Evolutionary conservation across 2,113 vertebrate genomes (phyloP).

Genomic region (Macroglossus sobrinus): DNA sequence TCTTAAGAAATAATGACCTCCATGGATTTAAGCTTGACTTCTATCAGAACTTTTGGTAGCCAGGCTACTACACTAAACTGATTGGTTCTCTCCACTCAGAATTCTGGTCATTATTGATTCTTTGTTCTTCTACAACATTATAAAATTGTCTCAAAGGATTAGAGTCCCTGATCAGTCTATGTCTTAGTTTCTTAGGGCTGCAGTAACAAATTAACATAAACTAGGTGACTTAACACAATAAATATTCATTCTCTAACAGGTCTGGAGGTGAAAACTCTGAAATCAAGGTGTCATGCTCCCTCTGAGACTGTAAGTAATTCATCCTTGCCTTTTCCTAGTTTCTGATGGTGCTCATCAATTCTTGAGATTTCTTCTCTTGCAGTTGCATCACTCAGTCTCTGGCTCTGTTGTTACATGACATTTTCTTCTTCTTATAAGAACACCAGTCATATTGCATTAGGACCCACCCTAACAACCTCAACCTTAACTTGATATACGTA

Average conservation of each 20-base stretch:
- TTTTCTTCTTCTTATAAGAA: background rate
- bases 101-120: background rate
- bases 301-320: accelerated
- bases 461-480: background rate
- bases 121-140: background rate
- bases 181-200: background rate
- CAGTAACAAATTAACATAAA: background rate
- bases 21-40: background rate
- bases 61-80: background rate
- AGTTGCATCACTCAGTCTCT: background rate
- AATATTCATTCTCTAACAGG: background rate
- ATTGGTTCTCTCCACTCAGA: background rate
- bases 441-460: background rate
- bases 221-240: background rate
- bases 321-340: background rate
- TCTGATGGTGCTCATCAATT: background rate
- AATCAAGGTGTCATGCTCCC: background rate
- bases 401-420: background rate
- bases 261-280: background rate
- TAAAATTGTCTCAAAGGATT: background rate
- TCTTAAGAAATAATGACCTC: background rate
- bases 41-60: background rate
- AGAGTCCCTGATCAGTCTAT: background rate
- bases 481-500: background rate
- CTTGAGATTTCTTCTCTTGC: background rate